Evolutionary conservation across 2,888 invertebrate species (phyloP).

Genomic region (Chironomus riparius): DNA sequence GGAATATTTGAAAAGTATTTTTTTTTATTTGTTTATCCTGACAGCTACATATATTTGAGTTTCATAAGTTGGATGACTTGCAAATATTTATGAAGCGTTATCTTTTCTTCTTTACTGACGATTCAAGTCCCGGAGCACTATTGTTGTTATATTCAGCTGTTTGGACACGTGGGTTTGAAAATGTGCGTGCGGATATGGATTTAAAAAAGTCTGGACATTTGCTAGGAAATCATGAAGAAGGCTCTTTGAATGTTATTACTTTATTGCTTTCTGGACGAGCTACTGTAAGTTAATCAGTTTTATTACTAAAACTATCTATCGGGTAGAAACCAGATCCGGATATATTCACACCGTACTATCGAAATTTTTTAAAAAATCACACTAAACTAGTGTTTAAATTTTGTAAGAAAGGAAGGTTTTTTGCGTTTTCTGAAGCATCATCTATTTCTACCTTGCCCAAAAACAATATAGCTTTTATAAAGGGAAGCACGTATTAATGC

Average conservation of each 20-base stretch:
- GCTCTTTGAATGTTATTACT: constrained; percentile 62
- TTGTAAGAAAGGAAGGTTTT: too few relatives aligned
- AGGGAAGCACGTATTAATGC: too few relatives aligned
- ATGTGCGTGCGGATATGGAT: constrained; percentile 47
- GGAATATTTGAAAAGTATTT: too few relatives aligned
- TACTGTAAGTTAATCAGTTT: constrained; percentile 45
- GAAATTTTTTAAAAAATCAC: too few relatives aligned
- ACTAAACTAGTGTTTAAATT: too few relatives aligned
- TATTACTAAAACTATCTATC: too few relatives aligned
- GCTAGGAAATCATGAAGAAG: constrained; percentile 54
- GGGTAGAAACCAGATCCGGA: too few relatives aligned
- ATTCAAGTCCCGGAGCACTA: constrained; percentile 61
- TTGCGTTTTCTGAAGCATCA: too few relatives aligned
- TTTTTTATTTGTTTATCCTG: too few relatives aligned
- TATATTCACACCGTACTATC: too few relatives aligned
- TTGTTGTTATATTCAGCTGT: constrained; percentile 63
- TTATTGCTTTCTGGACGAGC: constrained; percentile 66
- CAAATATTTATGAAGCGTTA: constrained; percentile 64
- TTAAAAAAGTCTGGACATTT: constrained; percentile 43
- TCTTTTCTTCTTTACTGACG: constrained; percentile 60
- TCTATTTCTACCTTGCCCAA: too few relatives aligned
- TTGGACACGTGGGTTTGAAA: constrained; percentile 59
- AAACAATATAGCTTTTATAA: too few relatives aligned
- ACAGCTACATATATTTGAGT: constrained; percentile 63
- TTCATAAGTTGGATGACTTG: constrained; percentile 56